A percentile compares a stretch with the other conserved stretches of the same genome.
Conservation (phyloP, 2,888 invertebrate species). For the Mesochorus sp. region DNA sequence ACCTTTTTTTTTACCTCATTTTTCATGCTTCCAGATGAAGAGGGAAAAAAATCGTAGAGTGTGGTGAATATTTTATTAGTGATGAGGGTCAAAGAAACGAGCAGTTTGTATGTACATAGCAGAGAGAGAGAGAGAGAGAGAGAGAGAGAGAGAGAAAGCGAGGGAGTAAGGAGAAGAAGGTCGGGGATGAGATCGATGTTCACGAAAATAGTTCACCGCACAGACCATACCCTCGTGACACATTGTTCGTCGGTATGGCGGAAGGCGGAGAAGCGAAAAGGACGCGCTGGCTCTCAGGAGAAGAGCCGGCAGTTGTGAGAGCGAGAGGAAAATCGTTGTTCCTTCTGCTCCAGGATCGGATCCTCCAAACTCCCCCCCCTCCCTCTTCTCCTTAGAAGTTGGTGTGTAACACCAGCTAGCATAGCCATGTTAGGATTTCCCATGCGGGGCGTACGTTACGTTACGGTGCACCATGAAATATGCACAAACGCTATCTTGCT, state of each 20-base stretch:
- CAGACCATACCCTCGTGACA: slow-evolving; percentile 61
- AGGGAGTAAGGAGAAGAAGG: slow-evolving; percentile 29
- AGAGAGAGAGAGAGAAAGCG: neutral
- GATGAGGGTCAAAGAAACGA: slow-evolving; percentile 30
- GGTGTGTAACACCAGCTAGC: slow-evolving; percentile 47
- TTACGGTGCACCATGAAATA: slow-evolving; percentile 76
- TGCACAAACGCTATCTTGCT: slow-evolving; percentile 75
- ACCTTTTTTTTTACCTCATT: neutral
- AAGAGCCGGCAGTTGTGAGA: slow-evolving; percentile 26
- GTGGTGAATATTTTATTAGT: slow-evolving; percentile 43
- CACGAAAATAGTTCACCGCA: slow-evolving; percentile 62
- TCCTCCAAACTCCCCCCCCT: too few species aligned
- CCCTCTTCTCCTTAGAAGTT: slow-evolving; percentile 68
- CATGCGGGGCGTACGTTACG: slow-evolving; percentile 78
- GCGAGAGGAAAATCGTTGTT: slow-evolving; percentile 48
- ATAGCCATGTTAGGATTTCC: slow-evolving; percentile 77
- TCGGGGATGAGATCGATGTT: slow-evolving; percentile 60
- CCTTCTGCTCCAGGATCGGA: slow-evolving; percentile 47
- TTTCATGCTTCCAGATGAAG: neutral
- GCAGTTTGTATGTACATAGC: slow-evolving; percentile 3
- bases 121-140: neutral
- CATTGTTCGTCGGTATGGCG: slow-evolving; percentile 36
- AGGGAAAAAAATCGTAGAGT: slow-evolving; percentile 3
- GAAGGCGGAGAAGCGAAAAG: slow-evolving; percentile 44
- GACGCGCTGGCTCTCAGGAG: slow-evolving; percentile 34